Conservation (phyloP, 2,113 vertebrate genomes). For the Stegostoma tigrinum region DNA sequence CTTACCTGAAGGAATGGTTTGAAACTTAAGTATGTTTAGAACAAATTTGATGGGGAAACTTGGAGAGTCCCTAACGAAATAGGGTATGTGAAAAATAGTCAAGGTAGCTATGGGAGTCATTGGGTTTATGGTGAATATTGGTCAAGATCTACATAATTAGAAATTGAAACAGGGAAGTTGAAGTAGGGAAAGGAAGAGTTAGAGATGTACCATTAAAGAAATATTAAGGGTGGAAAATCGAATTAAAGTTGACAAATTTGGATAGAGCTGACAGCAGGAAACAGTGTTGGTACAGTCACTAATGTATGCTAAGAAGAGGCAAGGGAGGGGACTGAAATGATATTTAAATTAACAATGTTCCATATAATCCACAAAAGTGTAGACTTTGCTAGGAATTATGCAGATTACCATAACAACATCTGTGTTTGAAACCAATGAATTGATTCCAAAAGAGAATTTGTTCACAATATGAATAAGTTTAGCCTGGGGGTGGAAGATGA, state of each 20-base stretch:
- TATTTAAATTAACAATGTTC: not conserved
- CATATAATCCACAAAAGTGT: not conserved
- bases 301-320: not conserved
- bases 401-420: too few relatives aligned
- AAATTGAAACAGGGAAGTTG: too few relatives aligned
- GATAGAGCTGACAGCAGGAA: not conserved
- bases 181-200: too few relatives aligned
- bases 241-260: not conserved
- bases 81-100: too few relatives aligned
- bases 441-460: not conserved
- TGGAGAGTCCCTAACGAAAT: too few relatives aligned
- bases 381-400: not conserved
- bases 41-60: not conserved
- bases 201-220: not conserved
- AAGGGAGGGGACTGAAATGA: not conserved
- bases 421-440: not conserved
- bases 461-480: not conserved
- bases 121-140: too few relatives aligned
- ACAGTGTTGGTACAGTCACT: not conserved
- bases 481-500: not conserved
- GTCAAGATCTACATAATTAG: too few relatives aligned
- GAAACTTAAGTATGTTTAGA: not conserved
- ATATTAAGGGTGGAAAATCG: not conserved
- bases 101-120: too few relatives aligned
- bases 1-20: not conserved